Percentiles rank a stretch among this genome's conserved stretches.
phyloP scores from a whole-genome alignment of 2,797 vertebrate genomes.

The Mormyrus hasselquistii region DNA sequence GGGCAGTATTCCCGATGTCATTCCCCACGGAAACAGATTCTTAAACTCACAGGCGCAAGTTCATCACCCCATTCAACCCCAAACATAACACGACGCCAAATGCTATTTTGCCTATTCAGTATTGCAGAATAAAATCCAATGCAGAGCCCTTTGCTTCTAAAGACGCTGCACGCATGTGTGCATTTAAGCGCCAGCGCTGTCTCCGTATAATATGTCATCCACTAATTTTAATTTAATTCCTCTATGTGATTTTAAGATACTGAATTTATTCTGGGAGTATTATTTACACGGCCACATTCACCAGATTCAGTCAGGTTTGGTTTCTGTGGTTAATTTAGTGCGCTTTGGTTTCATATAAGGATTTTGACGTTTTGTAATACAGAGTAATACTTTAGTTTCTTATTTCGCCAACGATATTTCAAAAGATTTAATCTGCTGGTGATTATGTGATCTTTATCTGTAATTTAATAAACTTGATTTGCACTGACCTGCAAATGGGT shows the following conservation, averaged over 20 bases:
- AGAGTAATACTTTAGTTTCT: background rate
- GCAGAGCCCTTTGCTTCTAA: background rate
- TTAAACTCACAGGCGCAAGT: background rate
- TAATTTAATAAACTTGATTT: background rate
- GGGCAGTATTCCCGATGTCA: background rate
- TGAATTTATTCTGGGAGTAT: background rate
- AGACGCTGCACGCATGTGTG: background rate
- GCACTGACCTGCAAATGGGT: background rate
- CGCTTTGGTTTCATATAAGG: background rate
- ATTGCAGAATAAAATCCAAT: background rate
- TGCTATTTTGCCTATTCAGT: background rate
- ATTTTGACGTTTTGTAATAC: background rate
- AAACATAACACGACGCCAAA: background rate
- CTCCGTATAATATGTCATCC: background rate
- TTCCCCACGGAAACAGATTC: background rate
- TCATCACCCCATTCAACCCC: background rate
- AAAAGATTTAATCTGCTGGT: background rate
- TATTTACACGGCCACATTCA: background rate
- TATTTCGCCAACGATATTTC: background rate
- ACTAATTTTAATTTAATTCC: background rate
- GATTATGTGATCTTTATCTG: background rate
- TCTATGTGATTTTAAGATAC: background rate
- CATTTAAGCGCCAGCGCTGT: background rate
- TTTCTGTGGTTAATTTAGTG: background rate
- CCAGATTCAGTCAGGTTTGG: background rate